These are phyloP conservation scores for Chunga burmeisteri DNA, from an alignment of 2,113 vertebrate genomes.

Conservation along the genomic window DNA sequence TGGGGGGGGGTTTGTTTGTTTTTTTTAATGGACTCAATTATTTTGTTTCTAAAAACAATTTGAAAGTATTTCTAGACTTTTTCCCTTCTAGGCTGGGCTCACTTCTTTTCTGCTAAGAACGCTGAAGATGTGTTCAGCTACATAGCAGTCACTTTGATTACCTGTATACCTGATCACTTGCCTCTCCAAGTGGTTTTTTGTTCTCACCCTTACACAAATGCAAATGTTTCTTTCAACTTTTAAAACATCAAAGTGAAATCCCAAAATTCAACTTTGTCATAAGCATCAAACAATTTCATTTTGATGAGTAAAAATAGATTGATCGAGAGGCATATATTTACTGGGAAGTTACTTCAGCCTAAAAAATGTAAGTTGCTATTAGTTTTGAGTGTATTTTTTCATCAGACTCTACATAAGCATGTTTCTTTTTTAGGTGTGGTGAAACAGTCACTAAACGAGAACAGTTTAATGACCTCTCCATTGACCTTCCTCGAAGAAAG, in stretches of 20 bases:
- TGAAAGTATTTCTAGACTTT: neutral
- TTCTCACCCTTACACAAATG: neutral
- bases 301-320: neutral
- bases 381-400: neutral
- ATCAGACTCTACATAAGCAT: neutral
- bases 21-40: neutral
- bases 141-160: neutral
- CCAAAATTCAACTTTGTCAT: neutral
- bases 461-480: constrained; percentile 97
- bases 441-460: constrained; percentile 94
- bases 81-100: neutral
- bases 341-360: neutral
- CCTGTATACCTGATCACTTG: neutral
- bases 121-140: neutral
- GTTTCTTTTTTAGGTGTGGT: constrained; percentile 81
- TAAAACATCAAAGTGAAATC: neutral
- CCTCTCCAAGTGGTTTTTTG: neutral
- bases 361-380: neutral
- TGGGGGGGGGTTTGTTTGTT: neutral
- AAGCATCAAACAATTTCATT: neutral
- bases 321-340: neutral
- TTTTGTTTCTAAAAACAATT: neutral
- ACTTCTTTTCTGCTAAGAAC: neutral
- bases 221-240: neutral
- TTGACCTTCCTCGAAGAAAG: constrained; percentile 93